phyloP scores from a whole-genome alignment of 2,113 vertebrate species.

The Gobius niger region DNA sequence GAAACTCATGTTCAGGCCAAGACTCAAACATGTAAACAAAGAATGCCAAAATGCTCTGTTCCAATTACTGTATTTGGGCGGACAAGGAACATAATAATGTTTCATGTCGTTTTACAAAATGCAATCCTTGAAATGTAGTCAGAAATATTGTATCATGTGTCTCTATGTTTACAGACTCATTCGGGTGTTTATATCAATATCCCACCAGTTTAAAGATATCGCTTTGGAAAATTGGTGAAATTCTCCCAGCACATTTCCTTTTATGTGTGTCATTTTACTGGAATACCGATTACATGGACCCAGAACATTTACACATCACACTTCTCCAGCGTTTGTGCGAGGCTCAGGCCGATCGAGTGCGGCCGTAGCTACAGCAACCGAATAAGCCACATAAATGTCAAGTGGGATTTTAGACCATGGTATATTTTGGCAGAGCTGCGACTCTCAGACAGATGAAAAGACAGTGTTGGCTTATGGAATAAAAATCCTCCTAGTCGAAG shows the following conservation, averaged over 20 bases:
- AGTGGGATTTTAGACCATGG: not conserved
- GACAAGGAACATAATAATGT: not conserved
- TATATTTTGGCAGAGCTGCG: conserved; percentile 1
- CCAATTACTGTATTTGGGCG: not conserved
- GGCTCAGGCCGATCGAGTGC: not conserved
- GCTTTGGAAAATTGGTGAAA: no score
- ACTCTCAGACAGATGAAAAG: conserved; percentile 2
- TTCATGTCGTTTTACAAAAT: no score
- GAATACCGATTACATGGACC: not conserved
- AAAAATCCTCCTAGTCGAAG: not conserved
- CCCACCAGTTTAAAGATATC: no score
- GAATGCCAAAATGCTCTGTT: not conserved
- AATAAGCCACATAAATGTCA: conserved; percentile 13
- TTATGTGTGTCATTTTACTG: not conserved
- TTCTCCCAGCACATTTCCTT: not conserved
- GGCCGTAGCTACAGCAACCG: conserved; percentile 1
- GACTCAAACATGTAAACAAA: not conserved
- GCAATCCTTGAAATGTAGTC: no score
- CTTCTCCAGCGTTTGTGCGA: not conserved
- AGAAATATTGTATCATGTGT: no score
- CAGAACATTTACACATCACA: not conserved
- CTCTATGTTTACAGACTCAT: no score
- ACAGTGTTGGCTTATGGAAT: not conserved
- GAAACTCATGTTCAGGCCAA: not conserved
- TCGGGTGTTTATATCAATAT: no score